phyloP scores from a whole-genome alignment of 1,140 invertebrate genomes.

The Chrysoperla carnea region DNA sequence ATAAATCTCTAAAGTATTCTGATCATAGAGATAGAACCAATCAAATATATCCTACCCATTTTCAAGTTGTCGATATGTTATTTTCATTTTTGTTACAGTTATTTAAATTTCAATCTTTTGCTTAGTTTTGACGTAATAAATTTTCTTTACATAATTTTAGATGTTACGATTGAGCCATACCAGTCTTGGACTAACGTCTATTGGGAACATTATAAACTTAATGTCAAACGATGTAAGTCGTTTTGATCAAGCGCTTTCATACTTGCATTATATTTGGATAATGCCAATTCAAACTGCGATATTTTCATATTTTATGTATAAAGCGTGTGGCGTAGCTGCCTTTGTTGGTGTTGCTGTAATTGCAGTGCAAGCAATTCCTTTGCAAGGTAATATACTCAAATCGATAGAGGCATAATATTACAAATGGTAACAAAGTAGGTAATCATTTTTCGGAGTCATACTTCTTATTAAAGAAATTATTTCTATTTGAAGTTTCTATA shows the following conservation, averaged over 20 bases:
- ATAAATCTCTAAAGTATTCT: too few relatives aligned
- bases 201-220: constrained; percentile 51
- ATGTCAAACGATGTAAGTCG: constrained; percentile 53
- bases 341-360: constrained; percentile 40
- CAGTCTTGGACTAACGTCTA: constrained; percentile 27
- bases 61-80: too few relatives aligned
- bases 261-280: constrained; percentile 47
- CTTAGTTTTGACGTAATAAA: too few relatives aligned
- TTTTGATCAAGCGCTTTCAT: constrained; percentile 30
- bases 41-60: too few relatives aligned
- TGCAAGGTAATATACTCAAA: constrained; percentile 32
- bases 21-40: too few relatives aligned
- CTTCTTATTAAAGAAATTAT: too few relatives aligned
- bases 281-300: constrained; percentile 51
- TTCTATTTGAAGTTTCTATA: too few relatives aligned
- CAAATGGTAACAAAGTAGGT: too few relatives aligned
- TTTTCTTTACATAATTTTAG: constrained; percentile 15
- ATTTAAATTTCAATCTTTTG: too few relatives aligned
- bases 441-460: too few relatives aligned
- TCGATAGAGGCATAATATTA: too few relatives aligned
- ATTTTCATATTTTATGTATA: constrained; percentile 43
- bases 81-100: too few relatives aligned
- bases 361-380: constrained; percentile 38
- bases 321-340: constrained; percentile 32
- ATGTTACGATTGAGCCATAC: constrained; percentile 7